Evolutionary conservation across 2,888 invertebrate species (phyloP), one percentile per base, ranked within the genome.

Genomic region (Synanthedon tipuliformis): DNA sequence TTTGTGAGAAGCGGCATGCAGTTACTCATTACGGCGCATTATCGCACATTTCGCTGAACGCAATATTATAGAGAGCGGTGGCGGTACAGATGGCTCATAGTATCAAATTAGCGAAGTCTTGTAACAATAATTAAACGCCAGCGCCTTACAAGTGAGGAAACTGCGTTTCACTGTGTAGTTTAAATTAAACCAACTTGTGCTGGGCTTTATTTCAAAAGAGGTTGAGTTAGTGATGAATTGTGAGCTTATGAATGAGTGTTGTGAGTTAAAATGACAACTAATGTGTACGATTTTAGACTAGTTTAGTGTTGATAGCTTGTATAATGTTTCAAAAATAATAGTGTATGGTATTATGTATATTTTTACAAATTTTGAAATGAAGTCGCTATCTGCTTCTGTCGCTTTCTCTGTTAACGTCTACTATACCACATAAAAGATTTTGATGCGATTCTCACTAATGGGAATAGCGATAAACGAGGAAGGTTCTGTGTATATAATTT

Each of bases 31-130:
- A 45, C 45, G 7, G 13, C n/a, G 52, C 63, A 63, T 64, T 58
- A 64, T 59, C 60, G 55, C 57, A 64, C 65, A 63, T 63, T 62
- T 68, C 69, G 62, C 57, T 58, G 65, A 71, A 60, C 70, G 69
- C 72, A 74, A 53, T 53, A 55, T 53, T 45, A 73, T 74, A 74
- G 49, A 49, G 49, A 34, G 10, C 34, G 34, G 34, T 34, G 23
- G 23, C 40, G 12, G n/a, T 69, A 64, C 67, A 68, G 66, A 73
- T 71, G 66, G 71, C 63, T 72, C 68, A 64, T 67, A 69, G 74
- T 73, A 76, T 75, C 71, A 77, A 80, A 81, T 81, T 78, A 81
- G 75, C 73, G 60, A 71, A 74, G 74, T 73, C 78, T 76, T 72
- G 73, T 68, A 66, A 68, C 73, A 72, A 77, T 80, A 80, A 82